Evolutionary conservation across 37 sponge, comb jelly and placozoan species (phyloP), one percentile per base, ranked within the genome.

Genomic region (Ephydatia muelleri): DNA sequence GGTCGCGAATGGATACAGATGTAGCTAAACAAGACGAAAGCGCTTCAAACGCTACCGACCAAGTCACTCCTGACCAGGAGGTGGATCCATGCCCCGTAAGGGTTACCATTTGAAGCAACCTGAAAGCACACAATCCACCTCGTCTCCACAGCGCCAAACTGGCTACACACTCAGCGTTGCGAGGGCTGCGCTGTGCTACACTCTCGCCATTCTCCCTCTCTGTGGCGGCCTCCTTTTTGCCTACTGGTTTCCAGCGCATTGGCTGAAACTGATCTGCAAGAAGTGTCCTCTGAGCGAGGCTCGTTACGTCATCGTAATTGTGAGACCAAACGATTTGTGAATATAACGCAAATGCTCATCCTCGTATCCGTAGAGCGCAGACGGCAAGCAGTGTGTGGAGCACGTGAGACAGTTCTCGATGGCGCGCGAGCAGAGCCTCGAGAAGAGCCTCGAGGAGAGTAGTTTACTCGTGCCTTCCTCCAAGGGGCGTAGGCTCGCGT

Each of bases 171-270:
- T 82, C 31, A 91, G 91, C 65, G 27, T 82, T 3, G 37, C 68
- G 27, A 49, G 68, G 67, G 36, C 38, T n/a, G 26, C 77, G 16
- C 1, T 91, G 77, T 27, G 86, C 19, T 74, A 79, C 73, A 74
- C 91, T 1, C 68, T 86, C 25, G 91, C 83, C 11, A 33, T 86
- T 16, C 47, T 91, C 21, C 87, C 91, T 1, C 47, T 71, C 40
- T 49, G 78, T 13, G 37, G 72, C 37, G 91, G 91, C 0, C 75
- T 91, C 14, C 80, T 91, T 5, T 9, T 86, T 25, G 87, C 84
- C 40, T 86, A 91, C 87, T 91, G 91, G 91, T 91, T 83, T 72
- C 83, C 83, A 8, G 75, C 77, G 27, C 36, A 70, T 37, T 82
- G 82, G 82, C 13, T 86, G 67, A 67, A 84, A 22, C 57, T 86